Percentiles rank a stretch among this genome's conserved stretches.
Conservation (phyloP, 2,113 vertebrate species). For the Thomomys bottae region DNA sequence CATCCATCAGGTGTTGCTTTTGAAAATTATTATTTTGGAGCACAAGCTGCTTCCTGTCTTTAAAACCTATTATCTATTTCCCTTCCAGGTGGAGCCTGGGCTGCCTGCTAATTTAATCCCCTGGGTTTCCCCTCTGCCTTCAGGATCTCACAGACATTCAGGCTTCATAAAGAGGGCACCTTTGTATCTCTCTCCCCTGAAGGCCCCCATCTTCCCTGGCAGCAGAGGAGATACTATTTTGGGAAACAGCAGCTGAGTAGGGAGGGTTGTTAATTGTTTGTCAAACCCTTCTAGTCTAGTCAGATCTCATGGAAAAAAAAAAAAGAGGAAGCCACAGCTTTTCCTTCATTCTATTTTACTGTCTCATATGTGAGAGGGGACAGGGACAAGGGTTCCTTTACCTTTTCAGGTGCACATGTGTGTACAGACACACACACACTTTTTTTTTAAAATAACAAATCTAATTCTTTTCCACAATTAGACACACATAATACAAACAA, state of each 20-base stretch:
- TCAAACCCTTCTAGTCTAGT: constrained; percentile 81
- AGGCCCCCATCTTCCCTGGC: constrained; percentile 68
- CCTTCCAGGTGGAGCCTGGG: constrained; percentile 82
- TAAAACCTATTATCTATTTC: constrained; percentile 81
- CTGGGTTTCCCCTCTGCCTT: constrained; percentile 75
- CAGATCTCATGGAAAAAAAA: constrained; percentile 71
- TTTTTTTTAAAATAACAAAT: not conserved
- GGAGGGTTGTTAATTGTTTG: constrained; percentile 86
- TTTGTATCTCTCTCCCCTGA: constrained; percentile 80
- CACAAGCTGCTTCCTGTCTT: constrained; percentile 84
- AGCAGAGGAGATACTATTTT: constrained; percentile 84
- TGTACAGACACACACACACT: not conserved
- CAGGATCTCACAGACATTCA: constrained; percentile 63
- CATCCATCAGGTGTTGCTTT: constrained; percentile 70
- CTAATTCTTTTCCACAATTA: not conserved
- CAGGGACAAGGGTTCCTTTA: not conserved
- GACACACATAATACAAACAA: not conserved
- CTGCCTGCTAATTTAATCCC: constrained; percentile 81
- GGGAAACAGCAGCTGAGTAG: constrained; percentile 86
- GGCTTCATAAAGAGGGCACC: constrained; percentile 78
- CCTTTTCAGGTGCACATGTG: not conserved
- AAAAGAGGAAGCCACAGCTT: constrained; percentile 50
- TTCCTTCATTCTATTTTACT: constrained; percentile 37
- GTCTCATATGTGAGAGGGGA: not conserved
- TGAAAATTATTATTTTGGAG: constrained; percentile 78